Base-by-base conservation (phyloP, 2,797 vertebrate species). In the Enteromius fasciolatus region DNA sequence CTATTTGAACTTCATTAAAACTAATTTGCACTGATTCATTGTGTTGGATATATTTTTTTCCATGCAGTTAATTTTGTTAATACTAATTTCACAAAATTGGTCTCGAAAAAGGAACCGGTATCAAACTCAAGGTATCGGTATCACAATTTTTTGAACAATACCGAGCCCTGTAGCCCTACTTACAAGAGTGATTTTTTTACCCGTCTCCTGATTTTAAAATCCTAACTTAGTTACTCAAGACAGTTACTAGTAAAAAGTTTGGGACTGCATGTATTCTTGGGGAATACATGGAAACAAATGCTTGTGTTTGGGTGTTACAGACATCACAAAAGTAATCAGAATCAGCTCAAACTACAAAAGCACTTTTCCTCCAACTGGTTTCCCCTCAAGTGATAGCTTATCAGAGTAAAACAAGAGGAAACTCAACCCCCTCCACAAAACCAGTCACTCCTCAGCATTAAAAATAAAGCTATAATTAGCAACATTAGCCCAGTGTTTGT, bases 321-420 rank as follows among this genome's bases (percentile, higher is more conserved):
- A 48, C 9, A n/a, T 46, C 41, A 48, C 25, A 28, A 31, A 25
- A 46, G 59, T 61, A 3, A 72, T 80, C 11, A 44, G 6, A 72
- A 80, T 25, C 39, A 33, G 57, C 52, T 15, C 6, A 14, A 48
- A 25, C 73, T 54, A 46, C 78, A 63, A 81, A 39, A 75, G 69
- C 57, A 17, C 70, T 76, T 67, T 44, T 25, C 59, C 48, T 66
- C 41, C 44, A 5, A 36, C 67, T 54, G 44, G 20, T 63, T 52
- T 20, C 66, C 23, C 48, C 25, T 76, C 11, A 12, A 59, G 48
- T 7, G 64, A 36, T 48, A 69, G 7, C 15, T 69, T 69, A 83
- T 83, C 74, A 77, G 48, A 15, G 39, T 57, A 46, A 11, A 76
- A 57, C 80, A 82, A 10, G 33, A 82, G 72, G 72, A 76, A 82